Base-by-base conservation (phyloP, 2,888 invertebrate species). In the Hyposoter didymator region DNA sequence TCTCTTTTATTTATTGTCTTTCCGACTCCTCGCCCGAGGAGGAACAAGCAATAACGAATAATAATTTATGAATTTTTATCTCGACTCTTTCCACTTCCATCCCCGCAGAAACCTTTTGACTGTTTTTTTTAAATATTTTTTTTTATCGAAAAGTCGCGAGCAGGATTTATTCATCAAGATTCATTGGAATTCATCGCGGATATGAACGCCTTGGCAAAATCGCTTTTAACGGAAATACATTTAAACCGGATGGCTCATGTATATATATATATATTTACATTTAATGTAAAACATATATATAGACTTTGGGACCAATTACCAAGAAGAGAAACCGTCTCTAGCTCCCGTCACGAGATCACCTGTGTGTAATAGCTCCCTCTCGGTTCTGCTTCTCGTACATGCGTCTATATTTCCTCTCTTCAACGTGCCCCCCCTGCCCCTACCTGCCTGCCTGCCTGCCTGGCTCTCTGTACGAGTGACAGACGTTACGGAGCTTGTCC, bases 321-420 rank as follows among this genome's bases (percentile, higher is more conserved):
- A 12, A 73, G 84, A 73, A 78, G 81, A 84, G 84, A 84, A 84
- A 84, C 76, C 84, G 81, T 81, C 76, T 69, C 64, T 47, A 70
- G 69, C 74, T 32, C 17, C 72, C 70, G 84, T 81, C 84, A 84
- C 84, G 84, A 84, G 84, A 84, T 78, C 84, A 78, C 43, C 76
- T 67, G 84, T 39, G 84, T 39, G 39, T 84, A 84, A 84, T 81
- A 76, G 76, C 67, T 78, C 52, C 67, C 45, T 80, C 74, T 22
- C 66, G 59, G 14, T 43, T 55, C 59, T 76, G 22, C 32, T 17
- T 73, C 55, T 73, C 52, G 80, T 67, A 43, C 52, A 72, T 35
- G 45, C 62, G 19, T 70, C 75, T 35, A 74, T 79, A 78, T 83
- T 83, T 74, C 47, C 35, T 72, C 22, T 22, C 62, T 32, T 17